These are phyloP conservation scores for Coboldia fuscipes DNA, from an alignment of 1,140 invertebrate species.

Conservation along the genomic window DNA sequence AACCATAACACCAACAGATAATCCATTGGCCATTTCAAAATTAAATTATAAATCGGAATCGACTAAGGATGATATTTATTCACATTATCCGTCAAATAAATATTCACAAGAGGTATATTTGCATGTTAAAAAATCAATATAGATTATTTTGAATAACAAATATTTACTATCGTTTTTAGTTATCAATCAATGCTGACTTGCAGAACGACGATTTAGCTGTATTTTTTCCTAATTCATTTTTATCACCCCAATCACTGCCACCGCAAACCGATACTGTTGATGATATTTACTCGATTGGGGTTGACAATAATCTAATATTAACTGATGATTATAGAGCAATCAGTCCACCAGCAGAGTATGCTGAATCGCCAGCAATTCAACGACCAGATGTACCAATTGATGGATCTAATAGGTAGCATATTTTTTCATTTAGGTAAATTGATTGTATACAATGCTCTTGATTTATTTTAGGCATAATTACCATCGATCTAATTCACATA, in stretches of 20 bases:
- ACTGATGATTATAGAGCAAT: conserved; percentile 30
- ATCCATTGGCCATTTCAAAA: no score
- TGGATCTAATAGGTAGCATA: conserved; percentile 12
- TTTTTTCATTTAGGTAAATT: background rate
- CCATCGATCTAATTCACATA: conserved; percentile 40
- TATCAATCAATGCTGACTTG: conserved; percentile 3
- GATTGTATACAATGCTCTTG: background rate
- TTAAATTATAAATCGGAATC: no score
- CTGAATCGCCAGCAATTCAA: conserved; percentile 21
- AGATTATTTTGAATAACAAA: no score
- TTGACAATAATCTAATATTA: conserved; percentile 17
- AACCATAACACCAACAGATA: conserved; percentile 1
- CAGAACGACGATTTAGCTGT: conserved; percentile 6
- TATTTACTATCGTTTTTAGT: conserved; percentile 11
- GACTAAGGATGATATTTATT: background rate
- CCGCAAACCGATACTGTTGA: conserved; percentile 8
- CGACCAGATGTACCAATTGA: background rate
- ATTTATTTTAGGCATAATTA: conserved; percentile 9
- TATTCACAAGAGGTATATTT: background rate
- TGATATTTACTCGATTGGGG: conserved; percentile 10
- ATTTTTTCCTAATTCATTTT: conserved; percentile 14
- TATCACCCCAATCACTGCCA: conserved; percentile 15
- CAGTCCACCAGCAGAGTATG: conserved; percentile 40
- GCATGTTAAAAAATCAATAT: no score
- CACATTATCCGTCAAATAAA: background rate